phyloP scores from a whole-genome alignment of 2,797 vertebrate genomes.

The Pipistrellus pygmaeus region DNA sequence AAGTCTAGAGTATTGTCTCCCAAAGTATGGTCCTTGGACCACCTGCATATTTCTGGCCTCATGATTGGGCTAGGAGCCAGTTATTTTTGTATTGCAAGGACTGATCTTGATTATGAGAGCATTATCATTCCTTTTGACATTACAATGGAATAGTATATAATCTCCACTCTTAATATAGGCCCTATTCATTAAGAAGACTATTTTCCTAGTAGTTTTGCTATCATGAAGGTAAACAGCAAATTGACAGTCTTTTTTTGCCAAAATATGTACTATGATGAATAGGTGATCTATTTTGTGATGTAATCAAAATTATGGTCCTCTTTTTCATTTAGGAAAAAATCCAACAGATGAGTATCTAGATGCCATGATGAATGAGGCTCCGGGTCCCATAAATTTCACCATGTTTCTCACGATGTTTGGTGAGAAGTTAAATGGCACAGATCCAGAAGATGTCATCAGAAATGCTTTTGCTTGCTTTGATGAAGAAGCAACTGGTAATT shows the following conservation, averaged over 20 bases:
- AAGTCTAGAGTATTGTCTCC: neutral
- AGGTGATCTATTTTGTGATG: neutral
- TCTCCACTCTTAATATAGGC: neutral
- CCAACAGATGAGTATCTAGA: conserved; percentile 97
- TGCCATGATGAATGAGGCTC: conserved; percentile 98
- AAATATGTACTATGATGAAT: neutral
- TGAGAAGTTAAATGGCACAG: conserved; percentile 97
- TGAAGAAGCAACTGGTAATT: conserved; percentile 95
- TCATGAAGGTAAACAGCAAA: conserved; percentile 21
- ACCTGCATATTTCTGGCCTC: neutral
- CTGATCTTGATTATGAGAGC: neutral
- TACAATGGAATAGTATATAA: neutral
- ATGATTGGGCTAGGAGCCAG: neutral
- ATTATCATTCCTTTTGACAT: neutral
- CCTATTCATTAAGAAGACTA: neutral
- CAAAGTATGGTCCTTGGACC: neutral
- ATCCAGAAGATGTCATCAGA: conserved; percentile 96
- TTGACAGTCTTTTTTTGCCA: conserved; percentile 27
- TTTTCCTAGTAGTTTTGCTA: conserved; percentile 15
- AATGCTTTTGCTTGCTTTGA: conserved; percentile 98
- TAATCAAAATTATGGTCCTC: neutral
- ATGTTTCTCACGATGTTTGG: conserved; percentile 99
- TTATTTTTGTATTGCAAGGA: neutral
- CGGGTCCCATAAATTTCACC: conserved; percentile 95
- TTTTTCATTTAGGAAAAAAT: conserved; percentile 92